Conservation (phyloP, 1,140 invertebrate genomes). For the Campoletis sonorensis region DNA sequence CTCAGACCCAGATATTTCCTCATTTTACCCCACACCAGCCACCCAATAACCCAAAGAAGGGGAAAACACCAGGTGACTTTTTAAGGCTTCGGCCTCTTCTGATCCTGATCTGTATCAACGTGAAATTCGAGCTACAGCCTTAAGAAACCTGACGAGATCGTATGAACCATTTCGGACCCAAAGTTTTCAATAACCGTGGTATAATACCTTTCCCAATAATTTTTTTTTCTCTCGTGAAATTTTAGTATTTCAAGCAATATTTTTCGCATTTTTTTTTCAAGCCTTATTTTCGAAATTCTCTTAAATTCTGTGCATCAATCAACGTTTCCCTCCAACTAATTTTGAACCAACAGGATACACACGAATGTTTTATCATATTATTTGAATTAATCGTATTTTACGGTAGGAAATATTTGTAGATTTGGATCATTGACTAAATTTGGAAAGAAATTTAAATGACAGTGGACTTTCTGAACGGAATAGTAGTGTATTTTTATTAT, state of each 20-base stretch:
- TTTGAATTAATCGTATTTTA: no score
- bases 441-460: neutral
- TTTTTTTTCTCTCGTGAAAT: no score
- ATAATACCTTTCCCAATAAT: neutral
- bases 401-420: neutral
- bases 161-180: neutral
- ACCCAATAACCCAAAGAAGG: neutral
- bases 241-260: no score
- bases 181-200: neutral
- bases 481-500: no score
- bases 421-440: no score
- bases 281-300: neutral
- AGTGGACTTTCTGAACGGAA: no score
- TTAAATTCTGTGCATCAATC: neutral
- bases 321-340: neutral
- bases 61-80: neutral
- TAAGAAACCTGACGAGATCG: neutral
- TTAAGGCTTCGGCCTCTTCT: neutral
- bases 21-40: neutral
- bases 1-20: no score
- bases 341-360: neutral
- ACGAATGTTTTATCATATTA: neutral
- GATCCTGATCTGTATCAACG: neutral
- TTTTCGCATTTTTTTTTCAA: no score
- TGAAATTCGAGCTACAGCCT: neutral